phyloP scores from a whole-genome alignment of 1,140 invertebrate species.

The Zaprionus ornatus region DNA sequence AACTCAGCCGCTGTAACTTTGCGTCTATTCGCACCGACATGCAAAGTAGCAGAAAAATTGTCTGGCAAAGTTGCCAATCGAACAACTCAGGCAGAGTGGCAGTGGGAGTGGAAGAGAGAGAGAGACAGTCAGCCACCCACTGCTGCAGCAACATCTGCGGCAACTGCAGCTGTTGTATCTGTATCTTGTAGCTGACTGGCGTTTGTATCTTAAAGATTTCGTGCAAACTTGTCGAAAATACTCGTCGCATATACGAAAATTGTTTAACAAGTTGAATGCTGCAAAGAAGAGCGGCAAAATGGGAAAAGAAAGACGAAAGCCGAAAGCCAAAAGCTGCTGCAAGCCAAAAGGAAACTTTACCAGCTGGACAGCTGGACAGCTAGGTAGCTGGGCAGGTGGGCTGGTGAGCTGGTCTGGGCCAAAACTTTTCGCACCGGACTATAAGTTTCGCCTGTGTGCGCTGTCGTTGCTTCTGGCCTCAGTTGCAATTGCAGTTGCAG shows the following conservation, averaged over 20 bases:
- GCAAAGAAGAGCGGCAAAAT: constrained; percentile 3
- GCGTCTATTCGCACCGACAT: constrained; percentile 66
- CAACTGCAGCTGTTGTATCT: constrained; percentile 35
- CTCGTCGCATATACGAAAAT: constrained; percentile 71
- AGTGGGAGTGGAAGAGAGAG: constrained; percentile 19
- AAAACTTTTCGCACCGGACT: constrained; percentile 44
- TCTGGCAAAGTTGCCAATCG: constrained; percentile 72
- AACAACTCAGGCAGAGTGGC: constrained; percentile 11
- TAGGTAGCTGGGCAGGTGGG: too few species aligned
- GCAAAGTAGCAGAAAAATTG: constrained; percentile 81
- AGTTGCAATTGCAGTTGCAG: constrained; percentile 57
- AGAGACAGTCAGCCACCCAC: not conserved
- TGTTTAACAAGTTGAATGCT: constrained; percentile 78
- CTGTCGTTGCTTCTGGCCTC: constrained; percentile 41
- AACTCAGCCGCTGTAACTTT: constrained; percentile 58
- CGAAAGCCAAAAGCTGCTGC: not conserved
- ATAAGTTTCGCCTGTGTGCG: constrained; percentile 41
- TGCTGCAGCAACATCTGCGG: not conserved
- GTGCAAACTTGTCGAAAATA: constrained; percentile 73
- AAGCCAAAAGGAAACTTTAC: constrained; percentile 12
- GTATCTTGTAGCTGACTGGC: constrained; percentile 28
- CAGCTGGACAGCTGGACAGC: constrained; percentile 2
- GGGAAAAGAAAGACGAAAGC: not conserved
- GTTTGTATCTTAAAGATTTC: constrained; percentile 64
- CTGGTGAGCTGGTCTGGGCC: constrained; percentile 4